Evolutionary conservation across 2,113 vertebrate genomes (phyloP).

Genomic region (Motacilla tschutschensis): DNA sequence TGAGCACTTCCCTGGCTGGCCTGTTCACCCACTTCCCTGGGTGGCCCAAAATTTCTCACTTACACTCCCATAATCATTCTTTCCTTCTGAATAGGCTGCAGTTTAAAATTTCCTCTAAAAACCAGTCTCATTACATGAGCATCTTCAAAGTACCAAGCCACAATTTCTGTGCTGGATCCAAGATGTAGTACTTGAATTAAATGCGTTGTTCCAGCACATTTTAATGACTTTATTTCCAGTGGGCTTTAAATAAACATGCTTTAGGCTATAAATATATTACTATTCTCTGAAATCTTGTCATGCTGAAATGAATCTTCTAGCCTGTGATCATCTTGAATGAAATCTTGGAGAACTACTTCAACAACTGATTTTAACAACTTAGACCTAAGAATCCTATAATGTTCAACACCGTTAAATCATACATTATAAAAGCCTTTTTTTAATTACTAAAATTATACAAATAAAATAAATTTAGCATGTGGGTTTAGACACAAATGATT

Average conservation of each 20-base stretch:
- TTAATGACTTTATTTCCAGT: not conserved
- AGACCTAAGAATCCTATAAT: not conserved
- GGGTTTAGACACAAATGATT: not conserved
- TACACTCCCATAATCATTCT: not conserved
- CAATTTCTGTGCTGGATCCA: not conserved
- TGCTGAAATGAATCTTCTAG: not conserved
- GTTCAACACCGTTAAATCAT: not conserved
- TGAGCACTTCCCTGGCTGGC: not conserved
- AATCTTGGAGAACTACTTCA: not conserved
- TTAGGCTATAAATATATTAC: not conserved
- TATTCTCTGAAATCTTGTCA: not conserved
- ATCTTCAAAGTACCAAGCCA: not conserved
- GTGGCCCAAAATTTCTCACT: not conserved
- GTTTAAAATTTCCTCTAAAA: not conserved
- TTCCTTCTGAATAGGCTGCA: not conserved
- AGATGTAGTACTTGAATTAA: not conserved
- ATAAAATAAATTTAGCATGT: not conserved
- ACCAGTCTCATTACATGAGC: not conserved
- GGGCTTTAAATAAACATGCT: not conserved
- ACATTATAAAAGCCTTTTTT: not conserved
- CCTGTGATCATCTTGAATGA: not conserved
- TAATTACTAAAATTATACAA: not conserved
- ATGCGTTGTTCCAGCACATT: not conserved
- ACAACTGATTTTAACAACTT: not conserved
- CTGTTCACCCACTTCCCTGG: not conserved